Percentiles rank a stretch among this genome's conserved stretches.
Conservation (phyloP, 2,888 invertebrate species). For the Sisyra terminalis region DNA sequence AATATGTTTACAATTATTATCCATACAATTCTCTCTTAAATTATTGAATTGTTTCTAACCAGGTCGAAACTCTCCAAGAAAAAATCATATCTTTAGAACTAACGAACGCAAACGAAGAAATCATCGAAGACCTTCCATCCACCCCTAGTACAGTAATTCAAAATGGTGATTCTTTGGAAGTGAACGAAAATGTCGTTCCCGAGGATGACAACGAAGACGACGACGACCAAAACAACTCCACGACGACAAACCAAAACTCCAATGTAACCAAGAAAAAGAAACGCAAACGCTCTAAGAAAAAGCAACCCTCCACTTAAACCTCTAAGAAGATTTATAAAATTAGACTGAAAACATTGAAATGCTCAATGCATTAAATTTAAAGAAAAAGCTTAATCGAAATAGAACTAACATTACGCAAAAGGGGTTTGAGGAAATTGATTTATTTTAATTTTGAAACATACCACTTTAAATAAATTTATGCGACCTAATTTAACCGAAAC, state of each 20-base stretch:
- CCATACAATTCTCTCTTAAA: not conserved
- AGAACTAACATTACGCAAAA: too few relatives aligned
- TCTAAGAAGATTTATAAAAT: too few relatives aligned
- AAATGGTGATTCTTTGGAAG: not conserved
- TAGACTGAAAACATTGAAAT: too few relatives aligned
- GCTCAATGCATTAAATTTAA: too few relatives aligned
- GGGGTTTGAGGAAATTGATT: too few relatives aligned
- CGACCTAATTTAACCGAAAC: too few relatives aligned
- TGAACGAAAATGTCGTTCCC: slow-evolving; percentile 9
- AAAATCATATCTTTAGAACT: slow-evolving; percentile 81
- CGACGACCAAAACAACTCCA: slow-evolving; percentile 30
- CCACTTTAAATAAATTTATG: too few relatives aligned
- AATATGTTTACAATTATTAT: not conserved
- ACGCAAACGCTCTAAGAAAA: slow-evolving; percentile 33
- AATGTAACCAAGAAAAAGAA: slow-evolving; percentile 32
- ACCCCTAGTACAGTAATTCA: not conserved
- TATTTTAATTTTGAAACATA: too few relatives aligned
- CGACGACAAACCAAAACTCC: slow-evolving; percentile 34
- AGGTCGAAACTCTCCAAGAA: slow-evolving; percentile 84
- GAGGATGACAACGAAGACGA: slow-evolving; percentile 27
- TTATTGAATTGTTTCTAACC: slow-evolving; percentile 13
- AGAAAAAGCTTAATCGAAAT: too few relatives aligned
- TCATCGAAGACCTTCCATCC: not conserved
- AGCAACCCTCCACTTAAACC: slow-evolving; percentile 22
- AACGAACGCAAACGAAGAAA: slow-evolving; percentile 28